Evolutionary conservation across 92 coral and sea anemone species (phyloP).

Genomic region (Ricordea florida): DNA sequence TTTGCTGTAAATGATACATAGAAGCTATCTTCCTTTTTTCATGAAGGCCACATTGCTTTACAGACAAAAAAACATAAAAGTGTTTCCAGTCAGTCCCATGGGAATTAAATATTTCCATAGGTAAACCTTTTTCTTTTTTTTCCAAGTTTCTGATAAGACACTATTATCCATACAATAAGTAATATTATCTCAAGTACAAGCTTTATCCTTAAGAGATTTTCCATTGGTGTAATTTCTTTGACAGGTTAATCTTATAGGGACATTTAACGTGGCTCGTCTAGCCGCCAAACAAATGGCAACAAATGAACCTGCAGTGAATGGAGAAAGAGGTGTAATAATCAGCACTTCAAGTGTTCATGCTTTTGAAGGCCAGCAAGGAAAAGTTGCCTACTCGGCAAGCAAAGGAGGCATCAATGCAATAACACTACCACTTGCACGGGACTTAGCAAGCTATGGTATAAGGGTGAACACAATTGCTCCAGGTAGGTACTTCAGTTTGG

Average conservation of each 20-base stretch:
- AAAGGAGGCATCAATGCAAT: constrained; percentile 82
- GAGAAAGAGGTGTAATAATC: constrained; percentile 85
- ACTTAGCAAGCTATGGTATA: constrained; percentile 84
- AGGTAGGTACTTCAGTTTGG: constrained; percentile 26
- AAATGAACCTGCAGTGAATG: constrained; percentile 67
- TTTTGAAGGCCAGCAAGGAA: constrained; percentile 75
- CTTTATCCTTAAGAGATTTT: too few species aligned
- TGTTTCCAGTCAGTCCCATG: too few species aligned
- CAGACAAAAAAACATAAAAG: too few species aligned
- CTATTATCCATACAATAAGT: too few species aligned
- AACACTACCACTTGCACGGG: constrained; percentile 85
- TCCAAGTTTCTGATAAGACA: too few species aligned
- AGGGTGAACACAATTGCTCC: constrained; percentile 82
- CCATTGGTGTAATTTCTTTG: not conserved
- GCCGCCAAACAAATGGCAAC: constrained; percentile 70
- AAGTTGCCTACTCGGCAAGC: constrained; percentile 79
- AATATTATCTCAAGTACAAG: too few species aligned
- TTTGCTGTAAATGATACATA: too few species aligned
- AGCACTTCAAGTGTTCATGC: constrained; percentile 83
- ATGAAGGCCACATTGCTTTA: too few species aligned
- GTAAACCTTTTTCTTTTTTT: too few species aligned
- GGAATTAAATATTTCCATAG: too few species aligned
- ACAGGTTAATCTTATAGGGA: constrained; percentile 75
- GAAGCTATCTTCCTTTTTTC: too few species aligned
- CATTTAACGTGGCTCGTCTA: constrained; percentile 80